Evolutionary conservation across 2,888 invertebrate genomes (phyloP), one percentile per base, ranked within the genome.

Genomic region (Volucella inanis): DNA sequence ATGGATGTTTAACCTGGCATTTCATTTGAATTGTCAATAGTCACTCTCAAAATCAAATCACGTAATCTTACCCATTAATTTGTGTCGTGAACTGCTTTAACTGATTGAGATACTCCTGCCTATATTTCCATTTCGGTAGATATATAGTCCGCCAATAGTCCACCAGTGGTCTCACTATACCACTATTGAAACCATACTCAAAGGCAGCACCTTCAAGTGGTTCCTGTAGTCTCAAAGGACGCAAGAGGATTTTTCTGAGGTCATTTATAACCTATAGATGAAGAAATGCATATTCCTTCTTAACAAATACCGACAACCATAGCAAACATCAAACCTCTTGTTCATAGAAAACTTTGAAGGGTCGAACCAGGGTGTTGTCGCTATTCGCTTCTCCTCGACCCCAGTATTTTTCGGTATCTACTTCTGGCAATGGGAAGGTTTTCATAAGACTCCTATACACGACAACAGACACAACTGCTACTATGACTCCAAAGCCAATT

Each of bases 131-230:
- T 52, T 92, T 92, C 70, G 93, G 92, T 88, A 96, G 93, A 90
- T 96, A 98, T 39, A 93, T 93, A 52, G 94, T 94, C 10, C 93
- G 93, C 98, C 98, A 98, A 90, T 96, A 96, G 61, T 95, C 93
- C 0, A 96, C 90, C 4, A 98, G 93, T 85, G 93, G 93, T 11
- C 93, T 92, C 8, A 97, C 91, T 85, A 94, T 94, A 47, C 94
- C 93, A 0, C 95, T 92, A 89, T 97, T 96, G 90, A 98, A 95
- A 1, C 98, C 98, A 89, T 97, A 97, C 74, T 95, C 93, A 91
- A 97, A 98, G 8, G 94, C 94, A 0, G 93, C 91, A 57, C 94
- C 94, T 90, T 96, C 95, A 50, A 96, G 89, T 0, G 96, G 95
- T n/a, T 93, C 92, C 0, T 92, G 90, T 2, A 94, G 92, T 2